A percentile compares a stretch with the other conserved stretches of the same genome.
phyloP scores from a whole-genome alignment of 2,113 vertebrate species.

The Daubentonia madagascariensis region DNA sequence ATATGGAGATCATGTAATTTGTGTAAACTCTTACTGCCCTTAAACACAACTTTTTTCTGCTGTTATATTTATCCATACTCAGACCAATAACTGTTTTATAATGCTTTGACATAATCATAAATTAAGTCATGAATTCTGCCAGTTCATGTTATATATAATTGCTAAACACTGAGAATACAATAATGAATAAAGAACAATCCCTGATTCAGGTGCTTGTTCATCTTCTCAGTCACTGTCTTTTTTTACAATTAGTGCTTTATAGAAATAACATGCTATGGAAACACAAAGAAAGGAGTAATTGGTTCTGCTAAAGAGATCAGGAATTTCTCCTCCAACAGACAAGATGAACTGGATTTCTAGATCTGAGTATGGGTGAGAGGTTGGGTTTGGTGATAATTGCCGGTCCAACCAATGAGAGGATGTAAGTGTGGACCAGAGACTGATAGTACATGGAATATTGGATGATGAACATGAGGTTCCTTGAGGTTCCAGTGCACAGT shows the following conservation, averaged over 20 bases:
- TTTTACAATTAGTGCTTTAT: background rate
- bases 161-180: background rate
- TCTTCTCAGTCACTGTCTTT: background rate
- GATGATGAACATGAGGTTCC: background rate
- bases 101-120: background rate
- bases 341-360: background rate
- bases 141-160: background rate
- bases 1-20: background rate
- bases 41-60: background rate
- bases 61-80: background rate
- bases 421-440: background rate
- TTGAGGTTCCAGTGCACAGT: background rate
- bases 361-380: background rate
- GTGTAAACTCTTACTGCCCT: background rate
- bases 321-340: background rate
- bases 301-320: background rate
- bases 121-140: background rate
- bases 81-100: background rate
- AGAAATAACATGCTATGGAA: background rate
- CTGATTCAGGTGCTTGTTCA: background rate
- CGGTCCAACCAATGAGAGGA: background rate
- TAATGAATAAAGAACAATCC: background rate
- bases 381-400: background rate
- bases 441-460: background rate
- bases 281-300: background rate